These are phyloP conservation scores for Calvadosia cruxmelitensis DNA, from an alignment of 30 jellyfish, hydroid and myxozoan genomes.

Conservation along the genomic window DNA sequence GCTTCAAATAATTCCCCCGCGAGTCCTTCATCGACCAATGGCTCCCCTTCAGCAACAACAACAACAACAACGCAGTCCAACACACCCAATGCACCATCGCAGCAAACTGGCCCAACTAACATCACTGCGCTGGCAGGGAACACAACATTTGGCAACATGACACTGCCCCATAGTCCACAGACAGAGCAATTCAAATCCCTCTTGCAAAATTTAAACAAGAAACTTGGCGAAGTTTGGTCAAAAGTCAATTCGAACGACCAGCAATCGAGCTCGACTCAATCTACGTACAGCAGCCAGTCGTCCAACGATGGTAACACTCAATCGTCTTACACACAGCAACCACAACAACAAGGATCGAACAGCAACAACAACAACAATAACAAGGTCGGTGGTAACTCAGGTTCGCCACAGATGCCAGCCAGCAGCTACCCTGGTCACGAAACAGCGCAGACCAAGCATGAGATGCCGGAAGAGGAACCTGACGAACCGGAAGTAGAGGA, in stretches of 20 bases:
- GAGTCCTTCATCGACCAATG: constrained; percentile 19
- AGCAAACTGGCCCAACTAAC: not conserved
- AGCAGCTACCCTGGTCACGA: constrained; percentile 2
- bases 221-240: constrained; percentile 71
- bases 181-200: constrained; percentile 52
- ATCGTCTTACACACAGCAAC: not conserved
- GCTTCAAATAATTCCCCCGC: not conserved
- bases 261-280: not conserved
- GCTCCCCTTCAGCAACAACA: not conserved
- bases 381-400: constrained; percentile 2
- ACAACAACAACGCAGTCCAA: not conserved
- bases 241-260: constrained; percentile 6
- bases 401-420: constrained; percentile 19
- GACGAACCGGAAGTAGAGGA: constrained; percentile 46
- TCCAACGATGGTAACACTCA: not conserved
- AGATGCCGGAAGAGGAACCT: constrained; percentile 41
- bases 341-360: constrained; percentile 4
- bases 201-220: constrained; percentile 57
- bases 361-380: not conserved
- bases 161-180: constrained; percentile 43
- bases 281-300: not conserved
- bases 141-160: not conserved
- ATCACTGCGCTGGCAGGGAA: not conserved
- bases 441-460: constrained; percentile 37
- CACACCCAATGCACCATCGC: not conserved